These are phyloP conservation scores for Synergus gifuensis DNA, from an alignment of 2,888 invertebrate species.

Conservation along the genomic window DNA sequence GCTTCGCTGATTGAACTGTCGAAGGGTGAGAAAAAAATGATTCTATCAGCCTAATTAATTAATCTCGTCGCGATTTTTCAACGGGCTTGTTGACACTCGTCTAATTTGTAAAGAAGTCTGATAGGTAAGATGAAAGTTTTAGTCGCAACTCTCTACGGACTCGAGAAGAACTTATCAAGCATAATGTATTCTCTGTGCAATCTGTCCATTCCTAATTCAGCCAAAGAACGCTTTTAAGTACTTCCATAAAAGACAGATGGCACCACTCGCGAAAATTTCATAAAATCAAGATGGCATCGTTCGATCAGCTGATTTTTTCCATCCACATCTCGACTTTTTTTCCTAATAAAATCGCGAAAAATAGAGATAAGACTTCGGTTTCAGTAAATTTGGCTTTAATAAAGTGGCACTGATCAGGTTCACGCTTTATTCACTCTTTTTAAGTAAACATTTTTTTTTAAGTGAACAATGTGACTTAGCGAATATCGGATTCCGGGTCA, in stretches of 20 bases:
- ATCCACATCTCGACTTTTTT: not conserved
- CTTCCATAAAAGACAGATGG: not conserved
- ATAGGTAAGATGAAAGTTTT: not conserved
- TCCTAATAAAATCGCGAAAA: not conserved
- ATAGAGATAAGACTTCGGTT: not conserved
- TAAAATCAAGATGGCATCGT: not conserved
- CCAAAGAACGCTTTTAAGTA: too few relatives aligned
- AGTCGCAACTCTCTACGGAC: not conserved
- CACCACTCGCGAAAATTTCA: not conserved
- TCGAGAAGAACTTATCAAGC: not conserved
- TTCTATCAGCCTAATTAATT: not conserved
- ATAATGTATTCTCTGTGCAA: not conserved
- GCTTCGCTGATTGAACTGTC: not conserved
- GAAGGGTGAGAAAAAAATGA: constrained; percentile 1
- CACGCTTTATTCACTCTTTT: too few relatives aligned
- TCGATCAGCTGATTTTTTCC: not conserved
- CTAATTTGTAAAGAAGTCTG: not conserved
- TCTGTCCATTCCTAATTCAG: too few relatives aligned
- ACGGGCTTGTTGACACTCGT: not conserved
- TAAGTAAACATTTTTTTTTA: not conserved
- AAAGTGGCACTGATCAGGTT: too few relatives aligned
- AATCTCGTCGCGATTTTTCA: not conserved
- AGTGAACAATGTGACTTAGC: not conserved
- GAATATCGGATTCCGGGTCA: constrained; percentile 29
- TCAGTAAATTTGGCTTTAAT: too few relatives aligned